Percentiles rank a stretch among this genome's conserved stretches.
Conservation (phyloP, 2,888 invertebrate species). For the Mycalesis mineus region DNA sequence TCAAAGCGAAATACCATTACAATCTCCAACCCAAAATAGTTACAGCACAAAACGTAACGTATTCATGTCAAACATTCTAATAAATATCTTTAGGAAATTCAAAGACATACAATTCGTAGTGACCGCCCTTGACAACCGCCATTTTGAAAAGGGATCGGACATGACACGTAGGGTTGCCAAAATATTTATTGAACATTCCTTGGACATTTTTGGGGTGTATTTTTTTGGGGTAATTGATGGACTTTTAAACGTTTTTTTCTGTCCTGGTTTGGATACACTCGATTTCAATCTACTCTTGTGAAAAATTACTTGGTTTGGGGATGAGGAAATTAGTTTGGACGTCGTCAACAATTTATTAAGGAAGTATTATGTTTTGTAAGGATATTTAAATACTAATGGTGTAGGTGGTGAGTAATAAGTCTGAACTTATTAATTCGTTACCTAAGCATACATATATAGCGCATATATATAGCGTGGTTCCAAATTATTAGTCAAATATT, state of each 20-base stretch:
- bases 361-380: too few relatives aligned
- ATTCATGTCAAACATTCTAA: constrained; percentile 51
- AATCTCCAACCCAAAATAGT: constrained; percentile 20
- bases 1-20: constrained; percentile 10
- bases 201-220: constrained; percentile 40
- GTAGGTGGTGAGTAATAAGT: too few relatives aligned
- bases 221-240: constrained; percentile 44
- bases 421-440: too few relatives aligned
- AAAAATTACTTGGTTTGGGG: neutral
- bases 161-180: constrained; percentile 64
- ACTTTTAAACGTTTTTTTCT: constrained; percentile 39
- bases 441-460: too few relatives aligned
- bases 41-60: constrained; percentile 29
- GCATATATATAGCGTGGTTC: too few relatives aligned
- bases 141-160: constrained; percentile 74
- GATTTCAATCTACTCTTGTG: constrained; percentile 15
- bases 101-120: constrained; percentile 54
- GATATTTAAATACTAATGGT: too few relatives aligned
- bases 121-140: constrained; percentile 61
- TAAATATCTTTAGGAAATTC: constrained; percentile 55
- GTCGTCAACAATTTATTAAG: neutral
- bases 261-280: constrained; percentile 15
- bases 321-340: neutral
- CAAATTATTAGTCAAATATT: too few relatives aligned
- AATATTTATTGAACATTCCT: constrained; percentile 45